Base-by-base conservation (phyloP, 2,797 vertebrate species). In the Amphiprion clarkii region DNA sequence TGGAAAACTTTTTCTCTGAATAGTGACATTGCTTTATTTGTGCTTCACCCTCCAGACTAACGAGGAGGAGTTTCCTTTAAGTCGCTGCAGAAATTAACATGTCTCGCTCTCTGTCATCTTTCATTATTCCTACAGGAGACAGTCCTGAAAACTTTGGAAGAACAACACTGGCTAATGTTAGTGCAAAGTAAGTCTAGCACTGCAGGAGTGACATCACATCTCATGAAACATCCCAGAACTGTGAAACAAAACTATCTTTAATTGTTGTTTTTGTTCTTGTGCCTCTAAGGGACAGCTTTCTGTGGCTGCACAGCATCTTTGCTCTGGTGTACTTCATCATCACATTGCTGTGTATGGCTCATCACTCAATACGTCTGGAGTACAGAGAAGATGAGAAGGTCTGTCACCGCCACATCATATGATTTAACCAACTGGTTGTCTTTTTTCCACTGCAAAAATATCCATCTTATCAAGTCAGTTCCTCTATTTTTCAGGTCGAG, bases 231-330 rank as follows among this genome's bases (percentile, higher is more conserved):
- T 64, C 57, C 57, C 85, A 82, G 85, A 81, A 13, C 53, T n/a
- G 13, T 62, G 19, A 66, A 53, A 48, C 27, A 54, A 51, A 39
- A 54, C 23, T 21, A 5, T 61, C 60, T 73, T 19, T 54, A 61
- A 58, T 62, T 36, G 31, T 61, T 55, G 8, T 70, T 23, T 76
- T 62, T 70, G 36, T 75, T 73, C 67, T 36, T 85, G 58, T 86
- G 55, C 56, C 57, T 40, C 57, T 2, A 79, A 99, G 98, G 89
- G 95, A 97, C 84, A 94, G 83, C 52, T 93, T 98, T 60, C 94
- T 99, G 77, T 99, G 98, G 98, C 90, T 99, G 67, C 98, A 99
- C 81, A 96, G 97, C 88, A 81, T 97, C 83, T 96, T 99, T 0
- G 95, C 97, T 13, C 94, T 99, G 81, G 74, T 99, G 58, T 99